Evolutionary conservation across 2,113 vertebrate species (phyloP), one percentile per base, ranked within the genome.

Genomic region (Narcine bancroftii): DNA sequence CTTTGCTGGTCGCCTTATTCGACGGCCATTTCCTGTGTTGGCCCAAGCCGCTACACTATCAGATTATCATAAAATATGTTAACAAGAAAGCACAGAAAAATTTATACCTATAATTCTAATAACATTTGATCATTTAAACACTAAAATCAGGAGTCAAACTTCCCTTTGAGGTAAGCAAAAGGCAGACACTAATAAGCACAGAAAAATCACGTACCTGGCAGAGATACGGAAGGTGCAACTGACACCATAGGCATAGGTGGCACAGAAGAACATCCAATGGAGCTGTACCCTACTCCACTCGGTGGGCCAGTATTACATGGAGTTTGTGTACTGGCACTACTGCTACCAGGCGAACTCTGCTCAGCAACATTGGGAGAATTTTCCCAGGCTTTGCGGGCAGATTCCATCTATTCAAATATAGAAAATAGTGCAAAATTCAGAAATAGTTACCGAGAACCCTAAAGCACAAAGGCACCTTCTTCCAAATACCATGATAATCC

Each of bases 351-450:
- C 76, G 99, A 99, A 93, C 96, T 98, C 96, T 99, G 99, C 95
- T 99, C 98, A 0, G 99, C 98, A 92, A 99, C 96, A 91, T 96
- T 98, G 93, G 99, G 99, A 0, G 99, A 99, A 95, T 99, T 99
- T 94, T 99, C 99, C 99, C 99, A 99, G 0, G 99, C 99, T 93
- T 99, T 99, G 75, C 98, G 98, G 0, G 98, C 99, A 3, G 98
- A 99, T 94, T 99, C 99, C 99, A 99, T 99, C 99, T 99, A 93
- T 0, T 1, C 93, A 75, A 19, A 66, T 29, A 92, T 45, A 92
- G 92, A 77, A 39, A 60, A 77, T 45, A 24, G 72, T 10, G 24
- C 17, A 21, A 77, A 36, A 53, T 45, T n/a, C 63, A 71, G 21
- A 33, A 39, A 53, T 7, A 5, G 13, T 85, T 26, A 36, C 50